Evolutionary conservation across 2,888 invertebrate species (phyloP).

Genomic region (Rhingia campestris): DNA sequence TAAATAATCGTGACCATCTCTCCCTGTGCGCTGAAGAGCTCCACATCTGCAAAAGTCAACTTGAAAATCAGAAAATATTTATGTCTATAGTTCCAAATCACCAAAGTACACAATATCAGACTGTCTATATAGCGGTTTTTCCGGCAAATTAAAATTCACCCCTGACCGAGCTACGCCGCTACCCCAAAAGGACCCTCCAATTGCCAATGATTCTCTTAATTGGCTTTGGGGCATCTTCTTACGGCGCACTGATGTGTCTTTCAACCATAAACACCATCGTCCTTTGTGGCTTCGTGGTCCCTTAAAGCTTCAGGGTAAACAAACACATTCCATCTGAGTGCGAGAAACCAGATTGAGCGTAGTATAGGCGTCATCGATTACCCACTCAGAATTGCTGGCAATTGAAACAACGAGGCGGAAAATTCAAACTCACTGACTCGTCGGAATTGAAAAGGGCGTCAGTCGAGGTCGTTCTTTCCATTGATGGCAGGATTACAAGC

Average conservation of each 20-base stretch:
- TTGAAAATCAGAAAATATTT: slow-evolving; percentile 30
- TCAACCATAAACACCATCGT: slow-evolving; percentile 66
- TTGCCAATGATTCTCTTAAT: slow-evolving; percentile 69
- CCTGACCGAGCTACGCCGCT: background rate
- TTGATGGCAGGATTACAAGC: slow-evolving; percentile 56
- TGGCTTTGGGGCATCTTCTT: slow-evolving; percentile 70
- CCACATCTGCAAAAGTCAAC: slow-evolving; percentile 17
- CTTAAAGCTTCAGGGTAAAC: slow-evolving; percentile 33
- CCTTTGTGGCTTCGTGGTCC: slow-evolving; percentile 5
- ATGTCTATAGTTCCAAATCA: slow-evolving; percentile 38
- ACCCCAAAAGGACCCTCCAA: slow-evolving; percentile 46
- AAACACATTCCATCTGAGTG: slow-evolving; percentile 60
- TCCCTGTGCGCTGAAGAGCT: background rate
- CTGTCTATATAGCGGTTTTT: slow-evolving; percentile 63
- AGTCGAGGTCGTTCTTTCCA: background rate
- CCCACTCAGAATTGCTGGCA: slow-evolving; percentile 41
- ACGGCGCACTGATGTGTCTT: slow-evolving; percentile 55
- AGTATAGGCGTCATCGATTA: slow-evolving; percentile 9
- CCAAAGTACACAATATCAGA: slow-evolving; percentile 26
- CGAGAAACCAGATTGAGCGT: slow-evolving; percentile 15
- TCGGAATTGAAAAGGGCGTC: slow-evolving; percentile 44
- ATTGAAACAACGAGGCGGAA: slow-evolving; percentile 68
- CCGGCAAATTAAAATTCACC: slow-evolving; percentile 45
- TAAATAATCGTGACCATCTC: background rate
- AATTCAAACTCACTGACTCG: slow-evolving; percentile 46